A percentile compares a stretch with the other conserved stretches of the same genome.
These are phyloP conservation scores for Leptinotarsa tumamoca DNA, from an alignment of 2,888 invertebrate genomes.

Conservation along the genomic window DNA sequence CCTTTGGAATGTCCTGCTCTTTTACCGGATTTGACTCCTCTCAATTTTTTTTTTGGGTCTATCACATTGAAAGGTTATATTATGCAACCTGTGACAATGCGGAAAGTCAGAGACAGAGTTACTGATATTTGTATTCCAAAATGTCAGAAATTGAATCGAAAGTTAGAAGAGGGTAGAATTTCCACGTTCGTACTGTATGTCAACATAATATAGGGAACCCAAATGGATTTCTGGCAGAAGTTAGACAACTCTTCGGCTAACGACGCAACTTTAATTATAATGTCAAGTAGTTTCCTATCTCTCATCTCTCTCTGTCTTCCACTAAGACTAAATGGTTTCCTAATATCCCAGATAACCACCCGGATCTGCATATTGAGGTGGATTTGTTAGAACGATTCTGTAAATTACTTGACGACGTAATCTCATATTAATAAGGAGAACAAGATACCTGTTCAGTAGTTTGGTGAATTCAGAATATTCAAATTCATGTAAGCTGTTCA, in stretches of 20 bases:
- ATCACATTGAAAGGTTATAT: no score
- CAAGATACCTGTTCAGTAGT: background rate
- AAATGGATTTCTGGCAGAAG: background rate
- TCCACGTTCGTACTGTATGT: background rate
- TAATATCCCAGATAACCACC: background rate
- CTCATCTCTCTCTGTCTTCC: background rate
- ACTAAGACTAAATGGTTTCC: slow-evolving; percentile 3
- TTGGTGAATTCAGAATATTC: background rate
- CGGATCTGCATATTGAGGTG: background rate
- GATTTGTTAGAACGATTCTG: background rate
- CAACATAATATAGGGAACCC: background rate
- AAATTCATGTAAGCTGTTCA: background rate
- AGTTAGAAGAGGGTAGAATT: no score
- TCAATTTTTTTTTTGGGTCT: no score
- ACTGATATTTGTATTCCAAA: no score
- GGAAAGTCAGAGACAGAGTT: no score
- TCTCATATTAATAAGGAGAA: background rate
- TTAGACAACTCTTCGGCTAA: background rate
- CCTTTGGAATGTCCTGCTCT: no score
- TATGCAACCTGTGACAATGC: no score
- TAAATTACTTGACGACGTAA: background rate
- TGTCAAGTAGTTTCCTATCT: slow-evolving; percentile 10
- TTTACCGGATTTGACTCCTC: no score
- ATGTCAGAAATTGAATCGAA: no score
- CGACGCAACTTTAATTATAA: slow-evolving; percentile 1